Evolutionary conservation across 2,888 invertebrate species (phyloP).

Genomic region (Amorpha juglandis): DNA sequence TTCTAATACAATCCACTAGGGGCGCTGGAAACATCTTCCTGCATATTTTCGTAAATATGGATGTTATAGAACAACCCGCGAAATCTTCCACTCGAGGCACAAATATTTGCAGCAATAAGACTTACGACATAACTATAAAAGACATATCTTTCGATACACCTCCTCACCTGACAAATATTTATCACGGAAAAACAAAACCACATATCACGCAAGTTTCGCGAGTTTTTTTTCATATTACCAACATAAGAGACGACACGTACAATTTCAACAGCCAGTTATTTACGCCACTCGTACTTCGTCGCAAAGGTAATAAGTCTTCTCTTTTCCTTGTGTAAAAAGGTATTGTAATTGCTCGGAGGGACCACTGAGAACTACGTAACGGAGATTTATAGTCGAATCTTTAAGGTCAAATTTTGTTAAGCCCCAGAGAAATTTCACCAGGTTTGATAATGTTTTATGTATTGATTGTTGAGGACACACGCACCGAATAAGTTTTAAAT

Average conservation of each 20-base stretch:
- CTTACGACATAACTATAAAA: too few species aligned
- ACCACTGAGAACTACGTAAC: constrained; percentile 25
- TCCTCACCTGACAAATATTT: neutral
- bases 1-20: too few species aligned
- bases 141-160: neutral
- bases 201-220: neutral
- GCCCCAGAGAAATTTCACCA: constrained; percentile 24
- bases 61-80: too few species aligned
- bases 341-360: constrained; percentile 28
- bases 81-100: too few species aligned
- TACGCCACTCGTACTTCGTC: constrained; percentile 26
- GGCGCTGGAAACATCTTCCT: too few species aligned
- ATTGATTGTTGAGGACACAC: constrained; percentile 8
- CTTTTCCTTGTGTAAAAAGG: constrained; percentile 28
- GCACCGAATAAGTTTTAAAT: neutral
- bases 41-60: too few species aligned
- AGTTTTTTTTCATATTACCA: neutral
- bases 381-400: constrained; percentile 26
- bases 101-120: too few species aligned
- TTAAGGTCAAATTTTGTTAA: constrained; percentile 25
- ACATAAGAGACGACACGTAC: neutral
- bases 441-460: constrained; percentile 6
- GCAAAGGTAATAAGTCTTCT: constrained; percentile 28
- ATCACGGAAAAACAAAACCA: neutral
- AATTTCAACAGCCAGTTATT: constrained; percentile 27